Evolutionary conservation across 2,797 vertebrate species (phyloP), one percentile per base, ranked within the genome.

Genomic region (Rhadinocentrus ornatus): DNA sequence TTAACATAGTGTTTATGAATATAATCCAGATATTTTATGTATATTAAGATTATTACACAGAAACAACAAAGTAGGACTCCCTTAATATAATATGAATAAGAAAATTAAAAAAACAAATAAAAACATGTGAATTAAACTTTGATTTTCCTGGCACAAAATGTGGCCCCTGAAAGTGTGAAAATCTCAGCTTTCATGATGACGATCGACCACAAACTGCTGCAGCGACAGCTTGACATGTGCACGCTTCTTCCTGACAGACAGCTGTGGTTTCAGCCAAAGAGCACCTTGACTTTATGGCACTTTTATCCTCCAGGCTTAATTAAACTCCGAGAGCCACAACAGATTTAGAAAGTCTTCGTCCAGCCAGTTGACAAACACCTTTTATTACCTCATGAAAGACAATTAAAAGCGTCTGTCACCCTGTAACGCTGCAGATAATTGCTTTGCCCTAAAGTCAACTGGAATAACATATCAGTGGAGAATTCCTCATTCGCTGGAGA

Each of bases 381-480:
- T 78, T 82, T 64, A 78, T 56, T 62, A 53, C 74, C 74, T 76
- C 67, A 15, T 71, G 74, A 78, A 86, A 80, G 74, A 80, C 81
- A 70, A 80, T 86, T 83, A 88, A 82, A 83, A 71, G 74, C 39
- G 56, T 62, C 74, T 71, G 83, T 80, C 81, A 52, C 66, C 83
- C 72, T 5, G 75, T 32, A 62, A 82, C 24, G 53, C 78, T 26
- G 79, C 69, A 65, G 67, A 79, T 86, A 84, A 87, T 84, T 76
- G 76, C 62, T 80, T 84, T 75, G 76, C 71, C 67, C 78, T 26
- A 39, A 78, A 77, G 66, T 74, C 70, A 34, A 69, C 44, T 54
- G 3, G 31, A 44, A 71, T 69, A 84, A 73, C n/a, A 3, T 75
- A 76, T 71, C 6, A 31, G 8, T 0, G 57, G 58, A 62, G 73